Percentiles rank a stretch among this genome's conserved stretches.
Conservation (phyloP, 2,113 vertebrate genomes). For the Calcarius ornatus region DNA sequence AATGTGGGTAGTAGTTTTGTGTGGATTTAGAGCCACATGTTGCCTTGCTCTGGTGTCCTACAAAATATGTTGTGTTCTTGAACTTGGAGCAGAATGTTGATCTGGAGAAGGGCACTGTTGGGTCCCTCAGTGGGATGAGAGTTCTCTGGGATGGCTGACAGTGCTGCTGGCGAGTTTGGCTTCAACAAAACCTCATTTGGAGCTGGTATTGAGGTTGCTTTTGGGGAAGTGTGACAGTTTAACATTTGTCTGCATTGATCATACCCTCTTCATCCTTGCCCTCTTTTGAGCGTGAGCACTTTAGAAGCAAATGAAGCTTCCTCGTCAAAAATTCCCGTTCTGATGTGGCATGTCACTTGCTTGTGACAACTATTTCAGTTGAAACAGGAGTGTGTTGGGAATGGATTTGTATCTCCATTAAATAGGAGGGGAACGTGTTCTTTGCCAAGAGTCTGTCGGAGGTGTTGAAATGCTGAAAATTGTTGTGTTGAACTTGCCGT, state of each 20-base stretch:
- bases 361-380: not conserved
- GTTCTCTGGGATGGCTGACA: not conserved
- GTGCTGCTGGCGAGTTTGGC: not conserved
- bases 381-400: not conserved
- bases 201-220: not conserved
- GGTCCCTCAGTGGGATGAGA: not conserved
- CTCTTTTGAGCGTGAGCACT: not conserved
- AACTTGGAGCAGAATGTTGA: accelerated
- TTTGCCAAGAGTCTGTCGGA: not conserved
- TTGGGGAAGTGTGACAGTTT: not conserved
- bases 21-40: not conserved
- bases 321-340: not conserved
- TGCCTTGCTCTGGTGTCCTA: accelerated
- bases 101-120: not conserved
- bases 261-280: not conserved
- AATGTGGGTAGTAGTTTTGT: not conserved
- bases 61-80: not conserved
- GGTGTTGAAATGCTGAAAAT: not conserved
- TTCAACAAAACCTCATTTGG: not conserved
- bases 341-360: not conserved
- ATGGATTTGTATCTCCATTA: not conserved
- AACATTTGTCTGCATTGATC: not conserved
- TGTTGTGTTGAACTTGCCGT: not conserved
- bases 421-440: not conserved
- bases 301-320: not conserved